Base-by-base conservation (phyloP, 2,888 invertebrate species). In the Sesia bembeciformis region DNA sequence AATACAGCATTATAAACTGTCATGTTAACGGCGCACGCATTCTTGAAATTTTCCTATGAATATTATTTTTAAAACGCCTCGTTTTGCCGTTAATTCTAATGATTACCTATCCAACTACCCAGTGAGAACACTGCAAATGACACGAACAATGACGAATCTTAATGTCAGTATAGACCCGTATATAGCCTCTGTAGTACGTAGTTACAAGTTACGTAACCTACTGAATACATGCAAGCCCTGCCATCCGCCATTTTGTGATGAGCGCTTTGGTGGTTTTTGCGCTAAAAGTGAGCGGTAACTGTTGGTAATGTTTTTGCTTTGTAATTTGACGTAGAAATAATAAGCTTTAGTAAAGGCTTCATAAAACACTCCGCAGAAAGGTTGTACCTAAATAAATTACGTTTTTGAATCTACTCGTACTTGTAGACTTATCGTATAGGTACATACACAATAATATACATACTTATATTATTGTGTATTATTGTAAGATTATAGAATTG, bases 181-280 rank as follows among this genome's bases (percentile, higher is more conserved):
- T 64, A 57, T 62, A 67, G 57, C 38, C 62, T 66, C 66, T 66
- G 65, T 64, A 66, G 66, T 67, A 63, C 66, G 55, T 57, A 6
- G 50, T 54, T 55, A 54, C 56, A 63, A 65, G 67, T 83, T 82
- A 78, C 76, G 76, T 76, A 81, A 82, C 66, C 64, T 58, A 59
- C 61, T 64, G 67, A 63, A 64, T 69, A 66, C 70, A 73, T 51
- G 54, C 53, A 57, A 56, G 56, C 57, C 1, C 23, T 23, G 55
- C 50, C 50, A 72, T 74, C 79, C 81, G 84, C 82, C 84, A 83
- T 85, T 79, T 85, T 85, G 78, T 63, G 80, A 82, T 74, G 75
- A 78, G 66, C 69, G 70, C 68, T 72, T 73, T 75, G 72, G 75
- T 76, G 74, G 73, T 77, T 82, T 81, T 78, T 78, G 72, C 67